phyloP scores from a whole-genome alignment of 2,888 invertebrate genomes.

The Diarsia dahlii region DNA sequence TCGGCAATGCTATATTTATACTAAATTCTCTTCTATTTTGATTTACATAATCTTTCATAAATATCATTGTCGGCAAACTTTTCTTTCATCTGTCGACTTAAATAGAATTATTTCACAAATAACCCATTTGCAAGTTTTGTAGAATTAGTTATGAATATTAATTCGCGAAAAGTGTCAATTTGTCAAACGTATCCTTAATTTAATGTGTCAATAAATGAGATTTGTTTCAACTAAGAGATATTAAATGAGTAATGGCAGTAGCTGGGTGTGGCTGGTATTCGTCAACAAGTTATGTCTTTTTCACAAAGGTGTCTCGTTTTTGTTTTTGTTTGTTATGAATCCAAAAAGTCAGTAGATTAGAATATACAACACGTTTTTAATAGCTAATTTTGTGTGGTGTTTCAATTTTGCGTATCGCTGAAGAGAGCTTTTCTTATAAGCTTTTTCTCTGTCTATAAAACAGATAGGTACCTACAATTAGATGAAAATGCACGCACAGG shows the following conservation, averaged over 20 bases:
- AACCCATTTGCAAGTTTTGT: conserved; percentile 19
- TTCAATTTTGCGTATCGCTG: background rate
- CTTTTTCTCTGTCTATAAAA: background rate
- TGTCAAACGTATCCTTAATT: conserved; percentile 25
- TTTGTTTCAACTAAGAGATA: conserved; percentile 8
- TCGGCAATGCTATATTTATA: too few relatives aligned
- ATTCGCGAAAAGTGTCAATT: conserved; percentile 27
- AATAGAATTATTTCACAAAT: conserved; percentile 36
- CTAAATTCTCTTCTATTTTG: too few relatives aligned
- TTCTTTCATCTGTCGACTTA: conserved; percentile 20
- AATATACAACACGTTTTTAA: background rate
- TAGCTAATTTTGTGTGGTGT: background rate
- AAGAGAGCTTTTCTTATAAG: background rate
- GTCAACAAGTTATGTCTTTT: background rate
- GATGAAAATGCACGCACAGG: too few relatives aligned
- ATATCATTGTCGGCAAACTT: conserved; percentile 13
- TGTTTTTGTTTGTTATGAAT: too few relatives aligned
- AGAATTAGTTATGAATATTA: conserved; percentile 34
- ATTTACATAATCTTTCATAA: background rate
- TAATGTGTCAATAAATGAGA: conserved; percentile 12
- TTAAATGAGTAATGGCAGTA: background rate
- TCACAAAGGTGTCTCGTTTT: background rate
- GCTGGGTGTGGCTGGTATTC: conserved; percentile 22
- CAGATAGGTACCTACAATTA: too few relatives aligned
- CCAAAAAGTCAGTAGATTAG: background rate